phyloP scores from a whole-genome alignment of 2,888 invertebrate genomes.

The Diaperis boleti region DNA sequence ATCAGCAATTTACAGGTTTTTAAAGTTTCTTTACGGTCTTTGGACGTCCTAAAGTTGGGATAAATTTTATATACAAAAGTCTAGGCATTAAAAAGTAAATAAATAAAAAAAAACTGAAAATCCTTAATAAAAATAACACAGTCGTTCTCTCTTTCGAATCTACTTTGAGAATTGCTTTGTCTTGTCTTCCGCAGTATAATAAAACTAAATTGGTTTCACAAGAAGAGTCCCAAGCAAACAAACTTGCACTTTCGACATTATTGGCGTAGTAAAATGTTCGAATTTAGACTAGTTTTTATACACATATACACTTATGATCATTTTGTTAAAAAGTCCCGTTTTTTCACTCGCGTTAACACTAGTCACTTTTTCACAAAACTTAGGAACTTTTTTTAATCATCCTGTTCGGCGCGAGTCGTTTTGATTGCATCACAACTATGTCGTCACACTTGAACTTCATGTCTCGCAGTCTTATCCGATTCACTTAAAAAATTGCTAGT shows the following conservation, averaged over 20 bases:
- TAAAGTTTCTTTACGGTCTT: constrained; percentile 24
- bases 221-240: constrained; percentile 26
- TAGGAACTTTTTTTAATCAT: constrained; percentile 65
- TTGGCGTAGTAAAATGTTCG: constrained; percentile 40
- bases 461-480: constrained; percentile 60
- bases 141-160: constrained; percentile 46
- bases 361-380: constrained; percentile 52
- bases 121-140: constrained; percentile 54
- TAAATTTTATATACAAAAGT: constrained; percentile 39
- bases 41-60: constrained; percentile 46
- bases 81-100: constrained; percentile 29
- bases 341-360: constrained; percentile 43
- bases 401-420: constrained; percentile 68
- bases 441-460: constrained; percentile 76
- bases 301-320: constrained; percentile 54
- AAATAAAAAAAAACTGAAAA: constrained; percentile 51
- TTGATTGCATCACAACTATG: constrained; percentile 73
- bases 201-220: constrained; percentile 34
- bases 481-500: constrained; percentile 56
- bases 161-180: constrained; percentile 34
- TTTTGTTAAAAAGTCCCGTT: constrained; percentile 42
- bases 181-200: constrained; percentile 22
- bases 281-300: constrained; percentile 59
- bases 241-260: constrained; percentile 36
- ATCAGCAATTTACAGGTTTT: constrained; percentile 41